Percentiles rank a stretch among this genome's conserved stretches.
Conservation (phyloP, 2,113 vertebrate species). For the Scalopus aquaticus region DNA sequence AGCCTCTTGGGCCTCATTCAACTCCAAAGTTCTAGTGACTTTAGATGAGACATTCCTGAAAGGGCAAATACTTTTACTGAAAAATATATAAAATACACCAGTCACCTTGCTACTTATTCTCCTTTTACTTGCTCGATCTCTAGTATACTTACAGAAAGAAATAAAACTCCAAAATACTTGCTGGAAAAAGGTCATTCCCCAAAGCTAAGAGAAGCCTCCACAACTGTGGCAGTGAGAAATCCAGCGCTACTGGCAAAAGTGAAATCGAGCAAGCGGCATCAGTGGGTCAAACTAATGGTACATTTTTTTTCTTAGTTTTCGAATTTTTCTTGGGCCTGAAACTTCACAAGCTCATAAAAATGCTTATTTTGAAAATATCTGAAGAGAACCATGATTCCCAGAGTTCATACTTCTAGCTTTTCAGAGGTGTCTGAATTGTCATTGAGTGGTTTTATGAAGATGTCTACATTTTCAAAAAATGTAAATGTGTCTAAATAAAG, state of each 20-base stretch:
- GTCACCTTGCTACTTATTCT: background rate
- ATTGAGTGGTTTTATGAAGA: background rate
- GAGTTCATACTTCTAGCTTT: background rate
- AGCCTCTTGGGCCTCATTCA: accelerated
- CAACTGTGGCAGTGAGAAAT: background rate
- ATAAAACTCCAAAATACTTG: background rate
- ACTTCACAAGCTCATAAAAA: background rate
- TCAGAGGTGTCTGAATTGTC: background rate
- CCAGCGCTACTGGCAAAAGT: background rate
- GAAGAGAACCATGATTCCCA: background rate
- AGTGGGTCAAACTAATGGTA: background rate
- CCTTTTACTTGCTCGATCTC: constrained; percentile 53
- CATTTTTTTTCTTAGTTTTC: background rate
- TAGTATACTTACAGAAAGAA: constrained; percentile 12
- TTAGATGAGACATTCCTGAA: background rate
- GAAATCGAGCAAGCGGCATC: background rate
- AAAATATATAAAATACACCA: background rate
- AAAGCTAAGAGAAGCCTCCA: background rate
- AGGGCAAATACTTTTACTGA: background rate
- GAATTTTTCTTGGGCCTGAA: constrained; percentile 15
- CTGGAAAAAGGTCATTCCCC: background rate
- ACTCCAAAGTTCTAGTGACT: background rate
- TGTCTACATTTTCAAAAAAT: background rate
- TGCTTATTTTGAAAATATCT: constrained; percentile 12
- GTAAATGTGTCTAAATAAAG: constrained; percentile 26